These are phyloP conservation scores for Sorex fumeus DNA, from an alignment of 2,113 vertebrate genomes.

Conservation along the genomic window DNA sequence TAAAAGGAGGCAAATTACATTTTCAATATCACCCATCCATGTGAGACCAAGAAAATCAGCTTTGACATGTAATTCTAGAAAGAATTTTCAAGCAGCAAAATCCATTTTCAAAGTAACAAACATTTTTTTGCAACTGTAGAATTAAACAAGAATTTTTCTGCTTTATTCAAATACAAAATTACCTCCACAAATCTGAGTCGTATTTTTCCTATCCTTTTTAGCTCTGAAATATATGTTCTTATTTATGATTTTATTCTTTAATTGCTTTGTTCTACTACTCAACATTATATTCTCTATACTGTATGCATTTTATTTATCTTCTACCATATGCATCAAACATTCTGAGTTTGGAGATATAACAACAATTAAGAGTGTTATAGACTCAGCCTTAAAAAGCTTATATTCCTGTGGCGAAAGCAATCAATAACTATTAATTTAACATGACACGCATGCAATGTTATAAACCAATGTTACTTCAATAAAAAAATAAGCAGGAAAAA, in stretches of 20 bases:
- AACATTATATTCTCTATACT: neutral
- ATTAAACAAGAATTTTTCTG: neutral
- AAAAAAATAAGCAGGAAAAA: neutral
- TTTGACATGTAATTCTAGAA: neutral
- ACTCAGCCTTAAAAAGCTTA: neutral
- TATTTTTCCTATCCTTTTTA: neutral
- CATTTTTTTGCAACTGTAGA: neutral
- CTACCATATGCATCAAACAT: neutral
- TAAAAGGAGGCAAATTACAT: neutral
- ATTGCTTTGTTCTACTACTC: neutral
- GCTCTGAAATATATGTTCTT: slow-evolving; percentile 10
- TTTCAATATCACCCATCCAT: neutral
- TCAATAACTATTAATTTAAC: neutral
- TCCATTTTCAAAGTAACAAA: neutral
- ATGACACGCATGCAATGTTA: neutral
- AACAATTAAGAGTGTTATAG: neutral
- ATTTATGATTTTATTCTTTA: neutral
- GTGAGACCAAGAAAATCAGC: slow-evolving; percentile 13
- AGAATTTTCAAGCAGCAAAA: slow-evolving; percentile 6
- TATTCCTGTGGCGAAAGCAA: neutral
- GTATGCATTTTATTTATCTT: neutral
- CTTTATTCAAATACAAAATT: slow-evolving; percentile 19
- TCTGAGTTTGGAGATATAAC: neutral
- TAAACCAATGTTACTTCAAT: neutral
- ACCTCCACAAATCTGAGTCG: neutral